A percentile compares a stretch with the other conserved stretches of the same genome.
Evolutionary conservation across 1,140 invertebrate genomes (phyloP).

Genomic region (Eurosta solidaginis): DNA sequence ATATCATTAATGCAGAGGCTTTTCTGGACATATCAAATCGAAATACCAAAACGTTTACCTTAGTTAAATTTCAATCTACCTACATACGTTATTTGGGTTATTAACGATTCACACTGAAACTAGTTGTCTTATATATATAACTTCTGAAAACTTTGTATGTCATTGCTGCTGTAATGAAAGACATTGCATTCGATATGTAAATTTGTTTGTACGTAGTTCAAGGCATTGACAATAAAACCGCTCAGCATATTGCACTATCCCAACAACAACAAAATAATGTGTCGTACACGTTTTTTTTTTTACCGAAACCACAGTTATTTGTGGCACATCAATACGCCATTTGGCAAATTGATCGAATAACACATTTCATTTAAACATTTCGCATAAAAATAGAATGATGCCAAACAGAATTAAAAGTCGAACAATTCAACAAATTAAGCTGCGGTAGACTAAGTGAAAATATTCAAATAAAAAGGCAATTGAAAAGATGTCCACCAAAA

Average conservation of each 20-base stretch:
- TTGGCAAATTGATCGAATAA: conserved; percentile 23
- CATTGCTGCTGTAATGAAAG: too few species aligned
- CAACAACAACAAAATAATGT: neutral
- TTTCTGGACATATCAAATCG: too few species aligned
- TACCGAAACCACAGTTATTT: neutral
- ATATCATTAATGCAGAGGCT: too few species aligned
- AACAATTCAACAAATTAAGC: neutral
- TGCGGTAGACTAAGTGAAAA: neutral
- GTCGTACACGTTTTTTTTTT: neutral
- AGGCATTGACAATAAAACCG: too few species aligned
- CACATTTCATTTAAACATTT: neutral
- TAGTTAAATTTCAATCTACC: too few species aligned
- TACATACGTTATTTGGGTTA: too few species aligned
- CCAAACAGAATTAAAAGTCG: neutral
- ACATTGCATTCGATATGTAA: too few species aligned
- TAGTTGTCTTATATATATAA: too few species aligned
- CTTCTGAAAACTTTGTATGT: too few species aligned
- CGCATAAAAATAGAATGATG: neutral
- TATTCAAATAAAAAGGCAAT: neutral
- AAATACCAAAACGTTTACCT: too few species aligned
- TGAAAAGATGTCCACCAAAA: neutral
- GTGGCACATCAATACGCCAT: conserved; percentile 1
- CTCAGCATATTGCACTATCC: neutral
- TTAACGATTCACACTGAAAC: too few species aligned
- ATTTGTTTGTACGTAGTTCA: too few species aligned